Evolutionary conservation across 1,140 invertebrate species (phyloP).

Genomic region (Atopsyche davidsoni): DNA sequence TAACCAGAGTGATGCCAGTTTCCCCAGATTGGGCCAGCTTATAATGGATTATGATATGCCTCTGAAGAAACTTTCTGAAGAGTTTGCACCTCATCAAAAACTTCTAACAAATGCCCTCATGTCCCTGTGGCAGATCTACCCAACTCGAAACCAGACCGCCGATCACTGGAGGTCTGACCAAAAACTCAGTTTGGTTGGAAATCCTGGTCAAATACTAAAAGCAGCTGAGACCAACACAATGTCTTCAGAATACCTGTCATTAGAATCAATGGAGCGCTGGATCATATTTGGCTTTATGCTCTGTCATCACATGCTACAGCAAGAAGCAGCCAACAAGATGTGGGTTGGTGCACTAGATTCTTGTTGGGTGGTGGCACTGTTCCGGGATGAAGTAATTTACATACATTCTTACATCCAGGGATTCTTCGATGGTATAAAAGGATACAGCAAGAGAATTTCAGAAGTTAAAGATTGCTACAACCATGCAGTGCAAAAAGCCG

Average conservation of each 20-base stretch:
- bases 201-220: conserved; percentile 85
- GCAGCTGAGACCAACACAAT: conserved; percentile 93
- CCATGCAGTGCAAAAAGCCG: conserved; percentile 83
- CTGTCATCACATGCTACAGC: conserved; percentile 77
- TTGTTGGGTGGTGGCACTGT: conserved; percentile 90
- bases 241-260: conserved; percentile 94
- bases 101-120: conserved; percentile 77
- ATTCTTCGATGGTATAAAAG: conserved; percentile 95
- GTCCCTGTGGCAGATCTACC: conserved; percentile 84
- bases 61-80: conserved; percentile 92
- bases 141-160: conserved; percentile 83
- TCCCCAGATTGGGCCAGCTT: conserved; percentile 92
- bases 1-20: conserved; percentile 84
- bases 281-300: conserved; percentile 91
- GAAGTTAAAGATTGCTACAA: conserved; percentile 94
- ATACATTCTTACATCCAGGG: conserved; percentile 90
- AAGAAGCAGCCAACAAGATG: conserved; percentile 78
- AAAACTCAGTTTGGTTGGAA: conserved; percentile 89
- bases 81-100: conserved; percentile 93
- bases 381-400: conserved; percentile 95
- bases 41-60: conserved; percentile 97
- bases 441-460: conserved; percentile 83
- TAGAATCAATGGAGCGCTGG: conserved; percentile 95
- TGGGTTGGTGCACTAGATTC: conserved; percentile 89
- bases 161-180: conserved; percentile 92